These are phyloP conservation scores for Desmodus rotundus DNA, from an alignment of 2,113 vertebrate species.

Conservation along the genomic window DNA sequence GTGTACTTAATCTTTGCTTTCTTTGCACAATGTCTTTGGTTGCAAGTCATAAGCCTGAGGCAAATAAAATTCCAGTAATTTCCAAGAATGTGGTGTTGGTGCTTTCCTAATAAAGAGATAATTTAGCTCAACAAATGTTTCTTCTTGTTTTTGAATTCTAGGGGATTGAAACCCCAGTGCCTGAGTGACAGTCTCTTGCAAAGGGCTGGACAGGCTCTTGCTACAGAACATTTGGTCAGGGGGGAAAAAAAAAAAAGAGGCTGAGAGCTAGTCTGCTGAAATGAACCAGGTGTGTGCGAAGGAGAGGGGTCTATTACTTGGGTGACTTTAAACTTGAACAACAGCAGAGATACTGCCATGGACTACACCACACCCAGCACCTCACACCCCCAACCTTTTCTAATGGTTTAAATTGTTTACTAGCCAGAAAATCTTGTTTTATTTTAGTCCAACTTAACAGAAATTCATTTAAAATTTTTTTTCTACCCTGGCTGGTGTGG, in stretches of 20 bases:
- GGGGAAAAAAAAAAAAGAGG: too few relatives aligned
- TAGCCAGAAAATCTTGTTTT: neutral
- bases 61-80: slow-evolving; percentile 95
- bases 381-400: neutral
- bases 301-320: neutral
- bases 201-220: neutral
- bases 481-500: too few relatives aligned
- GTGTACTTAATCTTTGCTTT: slow-evolving; percentile 97
- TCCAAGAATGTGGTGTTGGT: slow-evolving; percentile 78
- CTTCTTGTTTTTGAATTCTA: slow-evolving; percentile 34
- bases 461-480: neutral
- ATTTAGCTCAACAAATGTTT: neutral
- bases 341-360: neutral
- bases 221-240: neutral
- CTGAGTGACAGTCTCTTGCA: accelerated
- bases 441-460: neutral
- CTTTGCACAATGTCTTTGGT: slow-evolving; percentile 99
- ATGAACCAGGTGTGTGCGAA: neutral
- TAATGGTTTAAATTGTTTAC: neutral
- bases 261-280: neutral
- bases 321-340: neutral
- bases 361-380: neutral
- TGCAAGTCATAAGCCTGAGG: slow-evolving; percentile 93
- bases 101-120: slow-evolving; percentile 78
- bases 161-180: neutral